Evolutionary conservation across 2,797 vertebrate genomes (phyloP), one percentile per base, ranked within the genome.

Genomic region (Scomberomorus guttatus): DNA sequence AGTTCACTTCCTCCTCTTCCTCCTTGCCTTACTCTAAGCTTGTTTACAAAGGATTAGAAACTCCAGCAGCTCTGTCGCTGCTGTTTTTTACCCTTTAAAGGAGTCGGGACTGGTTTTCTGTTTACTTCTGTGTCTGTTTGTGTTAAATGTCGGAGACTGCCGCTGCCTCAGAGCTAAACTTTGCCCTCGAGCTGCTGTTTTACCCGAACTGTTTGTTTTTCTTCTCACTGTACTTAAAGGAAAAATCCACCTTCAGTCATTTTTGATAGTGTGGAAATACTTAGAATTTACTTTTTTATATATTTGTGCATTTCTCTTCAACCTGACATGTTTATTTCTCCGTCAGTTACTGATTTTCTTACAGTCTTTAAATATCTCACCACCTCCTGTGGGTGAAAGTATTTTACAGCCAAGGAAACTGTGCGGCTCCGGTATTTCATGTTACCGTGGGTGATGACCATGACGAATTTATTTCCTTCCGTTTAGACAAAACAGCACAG

Each of bases 11-110:
- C 69, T 79, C 63, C 66, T 83, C 74, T 46, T 87, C 84, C 80
- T 83, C 85, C 78, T 86, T 87, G 83, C 85, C 88, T 88, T 90
- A 87, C 83, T 75, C 83, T 81, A 46, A 87, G 57, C 77, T 79
- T 90, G 81, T 89, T 89, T 89, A 90, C 83, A 70, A 61, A 52
- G 74, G 64, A 84, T 82, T 75, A 85, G 69, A 44, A 75, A 15
- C 72, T 85, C 32, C 59, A 78, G 85, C 82, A 79, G 79, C 55
- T 52, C 72, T 6, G 20, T 4, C 39, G 6, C 82, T 85, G 87
- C 80, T 88, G 61, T 75, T 75, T 87, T 84, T 78, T 50, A 91
- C 83, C 88, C 88, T 89, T 91, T 90, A 89, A 90, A 32, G 64
- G 77, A 81, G 77, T 77, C 18, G 10, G 42, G 66, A 22, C 72